A percentile compares a stretch with the other conserved stretches of the same genome.
phyloP scores from a whole-genome alignment of 2,888 invertebrate genomes.

The Napeogenes inachia region DNA sequence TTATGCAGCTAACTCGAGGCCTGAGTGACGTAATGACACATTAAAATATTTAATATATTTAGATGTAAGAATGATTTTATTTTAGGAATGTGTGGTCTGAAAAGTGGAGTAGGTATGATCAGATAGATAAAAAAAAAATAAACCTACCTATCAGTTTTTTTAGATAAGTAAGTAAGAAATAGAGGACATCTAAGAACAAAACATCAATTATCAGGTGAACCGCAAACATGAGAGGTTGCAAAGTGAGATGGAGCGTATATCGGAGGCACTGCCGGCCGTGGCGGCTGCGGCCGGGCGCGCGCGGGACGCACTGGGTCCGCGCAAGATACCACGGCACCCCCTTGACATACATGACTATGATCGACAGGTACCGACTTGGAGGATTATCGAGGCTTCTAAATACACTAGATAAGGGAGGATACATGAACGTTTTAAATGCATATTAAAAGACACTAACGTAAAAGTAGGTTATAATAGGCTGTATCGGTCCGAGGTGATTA shows the following conservation, averaged over 20 bases:
- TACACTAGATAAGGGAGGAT: no score
- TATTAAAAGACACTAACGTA: no score
- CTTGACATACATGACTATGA: constrained; percentile 55
- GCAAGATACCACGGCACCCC: constrained; percentile 36
- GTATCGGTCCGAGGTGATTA: no score
- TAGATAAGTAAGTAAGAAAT: no score
- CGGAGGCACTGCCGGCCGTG: constrained; percentile 52
- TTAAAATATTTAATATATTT: not conserved
- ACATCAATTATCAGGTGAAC: constrained; percentile 41
- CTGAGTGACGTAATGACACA: constrained; percentile 50
- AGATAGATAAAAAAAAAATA: no score
- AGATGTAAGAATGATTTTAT: not conserved
- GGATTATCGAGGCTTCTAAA: no score
- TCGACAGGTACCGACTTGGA: constrained; percentile 46
- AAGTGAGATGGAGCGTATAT: constrained; percentile 57
- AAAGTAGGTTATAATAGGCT: no score
- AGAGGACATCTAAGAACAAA: no score
- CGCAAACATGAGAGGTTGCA: constrained; percentile 62
- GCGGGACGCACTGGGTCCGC: constrained; percentile 53
- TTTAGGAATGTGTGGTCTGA: not conserved
- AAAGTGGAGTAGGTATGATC: no score
- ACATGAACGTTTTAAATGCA: no score
- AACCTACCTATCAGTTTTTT: no score
- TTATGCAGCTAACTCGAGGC: constrained; percentile 59
- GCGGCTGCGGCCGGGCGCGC: constrained; percentile 57